Evolutionary conservation across 2,797 vertebrate genomes (phyloP), one percentile per base, ranked within the genome.

Genomic region (Caiman crocodilus): DNA sequence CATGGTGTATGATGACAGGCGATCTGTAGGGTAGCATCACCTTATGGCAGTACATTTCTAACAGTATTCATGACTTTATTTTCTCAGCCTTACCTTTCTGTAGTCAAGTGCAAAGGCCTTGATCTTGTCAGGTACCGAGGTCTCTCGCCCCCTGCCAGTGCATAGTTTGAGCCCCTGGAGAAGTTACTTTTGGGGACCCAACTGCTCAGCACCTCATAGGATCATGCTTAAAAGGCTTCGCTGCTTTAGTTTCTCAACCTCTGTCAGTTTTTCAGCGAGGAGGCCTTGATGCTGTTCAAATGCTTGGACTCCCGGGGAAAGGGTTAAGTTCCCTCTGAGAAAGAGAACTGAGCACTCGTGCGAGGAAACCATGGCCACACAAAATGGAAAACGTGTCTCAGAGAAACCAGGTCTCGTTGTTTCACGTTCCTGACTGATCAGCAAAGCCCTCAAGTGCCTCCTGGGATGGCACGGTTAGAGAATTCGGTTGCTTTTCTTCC

Each of bases 401-500:
- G 77, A 74, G 64, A 58, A 94, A 76, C 74, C 60, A 69, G 50
- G 63, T 56, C 35, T 6, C 56, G 82, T 10, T 26, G 23, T 42
- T 32, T 56, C 26, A 10, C n/a, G 89, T 87, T 88, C n/a, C 84
- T 69, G 65, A 50, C 64, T 85, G 16, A 87, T 30, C 56, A 84
- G 80, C 69, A 21, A 67, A 88, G 50, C 42, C 35, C 2, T 5
- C n/a, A 80, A 94, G 61, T 71, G 88, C 90, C 78, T 65, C 30
- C 63, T 32, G 87, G 93, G 94, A 90, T 94, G 86, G 9, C 65
- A 50, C 7, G 80, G 83, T 79, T 86, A 1, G 13, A 90, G 82
- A 83, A 78, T 58, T 59, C 20, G 74, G 69, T 80, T 80, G 23
- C 58, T 95, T 64, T 73, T 60, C 73, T 86, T 93, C 71, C 35